Evolutionary conservation across 2,113 vertebrate species (phyloP).

Genomic region (Aramus guarauna): DNA sequence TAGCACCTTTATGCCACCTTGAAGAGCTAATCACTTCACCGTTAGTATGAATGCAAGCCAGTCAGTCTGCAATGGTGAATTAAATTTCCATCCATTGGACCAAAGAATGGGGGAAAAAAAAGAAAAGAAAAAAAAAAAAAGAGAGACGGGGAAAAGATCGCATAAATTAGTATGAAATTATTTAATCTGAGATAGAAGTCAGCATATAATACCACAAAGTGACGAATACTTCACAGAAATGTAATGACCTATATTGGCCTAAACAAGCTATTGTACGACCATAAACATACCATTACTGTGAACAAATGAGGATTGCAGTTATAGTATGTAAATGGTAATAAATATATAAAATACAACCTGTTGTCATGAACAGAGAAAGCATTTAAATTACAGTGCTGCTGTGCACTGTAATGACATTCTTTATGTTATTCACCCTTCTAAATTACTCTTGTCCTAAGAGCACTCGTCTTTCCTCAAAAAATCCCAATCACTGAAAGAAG

Average conservation of each 20-base stretch:
- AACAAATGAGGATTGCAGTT: not conserved
- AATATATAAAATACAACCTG: not conserved
- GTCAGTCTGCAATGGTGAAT: not conserved
- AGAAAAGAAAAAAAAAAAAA: not conserved
- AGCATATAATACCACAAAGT: not conserved
- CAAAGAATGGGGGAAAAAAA: not conserved
- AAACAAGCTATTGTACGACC: not conserved
- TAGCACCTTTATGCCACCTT: not conserved
- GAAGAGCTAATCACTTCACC: not conserved
- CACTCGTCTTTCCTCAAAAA: not conserved
- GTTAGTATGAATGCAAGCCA: not conserved
- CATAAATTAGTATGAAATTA: not conserved
- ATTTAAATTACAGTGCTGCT: not conserved
- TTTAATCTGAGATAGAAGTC: not conserved
- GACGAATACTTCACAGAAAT: not conserved
- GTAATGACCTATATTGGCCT: constrained; percentile 4
- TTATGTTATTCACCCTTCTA: not conserved
- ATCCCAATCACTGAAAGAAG: not conserved
- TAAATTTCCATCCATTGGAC: not conserved
- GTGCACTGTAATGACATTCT: not conserved
- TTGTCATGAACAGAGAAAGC: not conserved
- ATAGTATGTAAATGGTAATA: not conserved
- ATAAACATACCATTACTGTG: not conserved
- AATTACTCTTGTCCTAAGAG: not conserved
- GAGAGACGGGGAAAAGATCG: not conserved